Evolutionary conservation across 2,113 vertebrate species (phyloP).

Genomic region (Nestor notabilis): DNA sequence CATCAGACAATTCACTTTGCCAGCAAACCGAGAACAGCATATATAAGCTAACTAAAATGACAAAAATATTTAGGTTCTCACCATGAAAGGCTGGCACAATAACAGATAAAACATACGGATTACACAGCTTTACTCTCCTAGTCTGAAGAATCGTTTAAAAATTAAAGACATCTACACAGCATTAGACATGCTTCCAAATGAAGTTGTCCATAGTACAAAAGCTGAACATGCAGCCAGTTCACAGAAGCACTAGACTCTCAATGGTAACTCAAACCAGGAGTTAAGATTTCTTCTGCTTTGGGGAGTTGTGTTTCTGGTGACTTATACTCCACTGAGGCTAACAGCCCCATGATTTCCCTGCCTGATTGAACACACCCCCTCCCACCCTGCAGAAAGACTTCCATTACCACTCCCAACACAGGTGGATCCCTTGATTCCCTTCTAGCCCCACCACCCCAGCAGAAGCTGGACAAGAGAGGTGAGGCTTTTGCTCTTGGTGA

Average conservation of each 20-base stretch:
- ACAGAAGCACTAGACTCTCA: not conserved
- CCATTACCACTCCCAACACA: not conserved
- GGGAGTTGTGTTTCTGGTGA: not conserved
- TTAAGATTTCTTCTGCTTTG: not conserved
- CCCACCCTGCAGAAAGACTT: not conserved
- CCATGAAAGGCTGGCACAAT: slow-evolving; percentile 33
- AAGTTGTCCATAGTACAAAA: not conserved
- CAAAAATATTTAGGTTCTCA: slow-evolving; percentile 58
- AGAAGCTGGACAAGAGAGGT: not conserved
- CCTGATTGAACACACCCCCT: not conserved
- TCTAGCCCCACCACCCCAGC: not conserved
- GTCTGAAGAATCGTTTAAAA: slow-evolving; percentile 10
- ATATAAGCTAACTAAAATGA: slow-evolving; percentile 49
- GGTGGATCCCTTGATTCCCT: not conserved
- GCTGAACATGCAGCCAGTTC: not conserved
- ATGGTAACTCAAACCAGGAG: not conserved
- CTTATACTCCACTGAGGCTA: not conserved
- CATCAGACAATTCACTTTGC: slow-evolving; percentile 20
- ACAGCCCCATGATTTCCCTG: not conserved
- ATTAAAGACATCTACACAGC: not conserved
- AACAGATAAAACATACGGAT: slow-evolving; percentile 19
- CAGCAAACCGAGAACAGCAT: not conserved
- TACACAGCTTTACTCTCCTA: slow-evolving; percentile 5
- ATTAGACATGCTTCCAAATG: not conserved
- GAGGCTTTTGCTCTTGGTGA: not conserved